A percentile compares a stretch with the other conserved stretches of the same genome.
phyloP scores from a whole-genome alignment of 2,888 invertebrate genomes.

The Drosophila aldrichi region DNA sequence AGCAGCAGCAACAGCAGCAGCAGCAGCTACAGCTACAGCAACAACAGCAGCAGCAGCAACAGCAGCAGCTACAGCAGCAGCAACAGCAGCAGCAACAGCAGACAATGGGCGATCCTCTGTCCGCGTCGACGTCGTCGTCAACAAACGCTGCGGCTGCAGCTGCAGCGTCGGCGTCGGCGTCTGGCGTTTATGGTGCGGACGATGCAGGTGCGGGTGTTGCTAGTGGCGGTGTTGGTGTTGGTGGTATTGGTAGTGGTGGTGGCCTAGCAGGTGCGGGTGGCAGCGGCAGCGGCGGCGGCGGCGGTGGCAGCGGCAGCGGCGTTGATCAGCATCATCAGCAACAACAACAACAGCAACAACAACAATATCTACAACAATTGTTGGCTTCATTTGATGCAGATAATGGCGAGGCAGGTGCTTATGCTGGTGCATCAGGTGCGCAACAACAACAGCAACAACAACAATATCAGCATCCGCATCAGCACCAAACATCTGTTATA shows the following conservation, averaged over 20 bases:
- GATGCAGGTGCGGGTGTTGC: conserved; percentile 76
- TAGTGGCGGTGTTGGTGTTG: conserved; percentile 52
- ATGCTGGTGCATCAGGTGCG: conserved; percentile 58
- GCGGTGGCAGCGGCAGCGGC: conserved; percentile 43
- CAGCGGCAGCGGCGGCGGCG: conserved; percentile 35
- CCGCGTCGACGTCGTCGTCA: conserved; percentile 51
- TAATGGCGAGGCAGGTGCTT: conserved; percentile 31
- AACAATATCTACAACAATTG: conserved; percentile 33
- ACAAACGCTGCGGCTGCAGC: conserved; percentile 17
- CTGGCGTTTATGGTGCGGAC: conserved; percentile 73
- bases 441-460: conserved; percentile 46
- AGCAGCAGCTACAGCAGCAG: conserved; percentile 27
- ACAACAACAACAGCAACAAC: conserved; percentile 10
- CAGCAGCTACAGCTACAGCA: conserved; percentile 22
- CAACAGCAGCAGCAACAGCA: conserved; percentile 40
- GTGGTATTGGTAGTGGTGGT: conserved; percentile 60
- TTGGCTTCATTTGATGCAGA: conserved; percentile 55
- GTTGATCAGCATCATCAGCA: conserved; percentile 48
- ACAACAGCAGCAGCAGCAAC: conserved; percentile 20
- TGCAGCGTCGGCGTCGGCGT: conserved; percentile 35
- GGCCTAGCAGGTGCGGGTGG: conserved; percentile 39
- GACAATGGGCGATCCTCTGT: conserved; percentile 40
- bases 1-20: conserved; percentile 44
- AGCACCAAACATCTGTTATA: conserved; percentile 76
- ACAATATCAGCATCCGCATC: conserved; percentile 63